phyloP scores from a whole-genome alignment of 2,113 vertebrate genomes.

The Gadus chalcogrammus region DNA sequence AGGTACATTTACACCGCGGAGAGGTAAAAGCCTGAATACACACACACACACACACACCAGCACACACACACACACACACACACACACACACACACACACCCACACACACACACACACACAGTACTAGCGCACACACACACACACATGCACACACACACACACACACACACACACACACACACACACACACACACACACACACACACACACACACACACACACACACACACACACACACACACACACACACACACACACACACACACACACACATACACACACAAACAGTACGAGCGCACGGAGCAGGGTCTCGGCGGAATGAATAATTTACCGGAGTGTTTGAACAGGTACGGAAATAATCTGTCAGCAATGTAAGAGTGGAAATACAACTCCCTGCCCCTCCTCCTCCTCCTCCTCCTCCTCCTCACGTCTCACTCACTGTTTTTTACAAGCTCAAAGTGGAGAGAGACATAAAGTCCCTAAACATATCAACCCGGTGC shows the following conservation, averaged over 20 bases:
- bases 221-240: too few relatives aligned
- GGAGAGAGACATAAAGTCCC: constrained; percentile 62
- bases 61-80: too few relatives aligned
- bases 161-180: too few relatives aligned
- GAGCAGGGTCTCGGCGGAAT: constrained; percentile 69
- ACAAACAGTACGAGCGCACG: constrained; percentile 59
- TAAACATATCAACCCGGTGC: constrained; percentile 64
- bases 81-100: too few relatives aligned
- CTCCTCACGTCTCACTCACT: constrained; percentile 16
- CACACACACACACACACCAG: too few relatives aligned
- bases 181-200: too few relatives aligned
- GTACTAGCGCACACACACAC: constrained; percentile 58
- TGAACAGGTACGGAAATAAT: constrained; percentile 92
- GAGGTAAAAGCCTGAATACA: constrained; percentile 74
- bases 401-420: neutral
- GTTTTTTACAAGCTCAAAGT: constrained; percentile 57
- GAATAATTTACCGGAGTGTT: constrained; percentile 89
- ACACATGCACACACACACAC: too few relatives aligned
- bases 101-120: too few relatives aligned
- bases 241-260: too few relatives aligned
- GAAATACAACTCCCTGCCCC: constrained; percentile 33
- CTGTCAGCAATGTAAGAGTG: constrained; percentile 65
- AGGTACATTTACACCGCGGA: constrained; percentile 76
- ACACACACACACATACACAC: too few relatives aligned
- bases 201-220: too few relatives aligned